These are phyloP conservation scores for Melanocharis versteri DNA, from an alignment of 2,113 vertebrate genomes.

Conservation along the genomic window DNA sequence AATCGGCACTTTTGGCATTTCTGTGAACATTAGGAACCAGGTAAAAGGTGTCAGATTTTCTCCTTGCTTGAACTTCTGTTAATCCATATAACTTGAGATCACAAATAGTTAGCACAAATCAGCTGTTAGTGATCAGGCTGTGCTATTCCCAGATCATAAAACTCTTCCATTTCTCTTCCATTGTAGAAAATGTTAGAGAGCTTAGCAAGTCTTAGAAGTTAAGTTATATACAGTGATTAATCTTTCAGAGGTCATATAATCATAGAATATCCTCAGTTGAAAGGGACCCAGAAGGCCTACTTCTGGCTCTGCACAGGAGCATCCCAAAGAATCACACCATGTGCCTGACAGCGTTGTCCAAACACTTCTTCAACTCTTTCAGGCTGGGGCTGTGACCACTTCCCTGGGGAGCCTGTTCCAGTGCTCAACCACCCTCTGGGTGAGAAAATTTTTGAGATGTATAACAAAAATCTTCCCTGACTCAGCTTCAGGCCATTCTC, in stretches of 20 bases:
- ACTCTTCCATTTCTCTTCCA: not conserved
- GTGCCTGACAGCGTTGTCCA: not conserved
- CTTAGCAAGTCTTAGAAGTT: not conserved
- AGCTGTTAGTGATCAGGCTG: not conserved
- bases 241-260: not conserved
- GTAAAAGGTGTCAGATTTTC: not conserved
- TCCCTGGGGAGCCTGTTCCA: not conserved
- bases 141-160: not conserved
- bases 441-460: not conserved
- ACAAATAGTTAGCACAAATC: not conserved
- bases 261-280: not conserved
- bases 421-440: not conserved
- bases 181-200: not conserved
- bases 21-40: not conserved
- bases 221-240: not conserved
- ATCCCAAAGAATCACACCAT: not conserved
- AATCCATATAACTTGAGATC: not conserved
- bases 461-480: not conserved
- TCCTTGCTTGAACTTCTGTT: not conserved
- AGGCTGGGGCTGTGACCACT: not conserved
- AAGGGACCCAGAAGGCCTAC: not conserved
- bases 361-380: not conserved
- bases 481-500: not conserved
- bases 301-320: not conserved
- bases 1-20: not conserved